Percentiles rank a stretch among this genome's conserved stretches.
phyloP scores from a whole-genome alignment of 2,888 invertebrate species.

The Nephrotoma flavescens region DNA sequence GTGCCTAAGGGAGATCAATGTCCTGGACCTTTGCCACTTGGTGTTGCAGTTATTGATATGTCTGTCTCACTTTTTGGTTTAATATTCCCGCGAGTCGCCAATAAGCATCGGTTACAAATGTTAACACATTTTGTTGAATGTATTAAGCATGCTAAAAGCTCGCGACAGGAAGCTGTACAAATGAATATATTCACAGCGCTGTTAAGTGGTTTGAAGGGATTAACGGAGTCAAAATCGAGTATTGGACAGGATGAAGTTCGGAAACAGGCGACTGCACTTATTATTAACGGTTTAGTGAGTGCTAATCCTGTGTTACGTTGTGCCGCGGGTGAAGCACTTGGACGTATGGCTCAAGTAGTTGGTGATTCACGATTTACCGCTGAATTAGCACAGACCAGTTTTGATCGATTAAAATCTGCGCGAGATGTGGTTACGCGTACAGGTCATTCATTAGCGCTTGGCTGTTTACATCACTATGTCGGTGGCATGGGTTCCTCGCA shows the following conservation, averaged over 20 bases:
- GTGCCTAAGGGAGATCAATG: conserved; percentile 33
- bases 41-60: conserved; percentile 92
- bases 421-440: conserved; percentile 77
- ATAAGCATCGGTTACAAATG: conserved; percentile 95
- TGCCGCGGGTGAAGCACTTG: conserved; percentile 89
- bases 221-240: conserved; percentile 73
- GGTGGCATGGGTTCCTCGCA: conserved; percentile 95
- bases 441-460: conserved; percentile 82
- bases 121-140: conserved; percentile 93
- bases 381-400: conserved; percentile 77
- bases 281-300: conserved; percentile 64
- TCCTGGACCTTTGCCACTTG: conserved; percentile 76
- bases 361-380: conserved; percentile 77
- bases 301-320: conserved; percentile 71
- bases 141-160: conserved; percentile 82
- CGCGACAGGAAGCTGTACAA: conserved; percentile 87
- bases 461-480: conserved; percentile 87
- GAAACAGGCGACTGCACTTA: conserved; percentile 64
- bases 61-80: conserved; percentile 86
- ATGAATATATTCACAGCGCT: conserved; percentile 94
- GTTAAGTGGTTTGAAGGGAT: conserved; percentile 70
- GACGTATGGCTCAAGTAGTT: conserved; percentile 81
- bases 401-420: conserved; percentile 72
- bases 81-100: conserved; percentile 86
- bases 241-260: conserved; percentile 84